These are phyloP conservation scores for Ormia ochracea DNA, from an alignment of 2,888 invertebrate genomes.

Conservation along the genomic window DNA sequence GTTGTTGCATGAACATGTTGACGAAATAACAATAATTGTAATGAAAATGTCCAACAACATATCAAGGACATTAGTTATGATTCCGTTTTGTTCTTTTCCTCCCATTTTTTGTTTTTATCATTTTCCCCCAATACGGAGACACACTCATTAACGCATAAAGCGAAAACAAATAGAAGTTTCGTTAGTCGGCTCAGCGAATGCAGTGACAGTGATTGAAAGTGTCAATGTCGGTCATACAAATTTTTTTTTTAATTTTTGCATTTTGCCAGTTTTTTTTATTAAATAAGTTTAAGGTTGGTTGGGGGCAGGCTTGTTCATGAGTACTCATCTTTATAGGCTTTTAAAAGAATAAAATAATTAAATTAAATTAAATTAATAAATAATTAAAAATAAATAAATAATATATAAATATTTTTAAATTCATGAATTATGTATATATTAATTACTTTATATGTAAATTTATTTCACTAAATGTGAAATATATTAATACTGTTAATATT, in stretches of 20 bases:
- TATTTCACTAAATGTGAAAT: no score
- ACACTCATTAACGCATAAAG: background rate
- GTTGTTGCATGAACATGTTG: slow-evolving; percentile 8
- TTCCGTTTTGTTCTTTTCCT: slow-evolving; percentile 4
- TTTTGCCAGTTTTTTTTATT: background rate
- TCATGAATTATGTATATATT: no score
- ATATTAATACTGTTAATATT: no score
- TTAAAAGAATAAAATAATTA: no score
- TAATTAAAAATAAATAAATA: no score
- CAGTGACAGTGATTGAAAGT: slow-evolving; percentile 34
- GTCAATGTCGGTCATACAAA: slow-evolving; percentile 34
- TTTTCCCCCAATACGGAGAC: background rate
- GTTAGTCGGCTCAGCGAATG: background rate
- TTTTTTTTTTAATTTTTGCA: background rate
- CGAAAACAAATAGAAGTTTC: background rate
- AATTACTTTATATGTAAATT: no score
- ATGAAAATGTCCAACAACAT: slow-evolving; percentile 21
- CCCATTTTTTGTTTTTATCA: background rate
- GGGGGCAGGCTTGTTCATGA: no score
- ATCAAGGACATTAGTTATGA: slow-evolving; percentile 49
- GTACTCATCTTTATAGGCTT: no score
- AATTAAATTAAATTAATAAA: no score
- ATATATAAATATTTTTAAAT: no score
- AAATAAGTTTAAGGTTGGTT: no score
- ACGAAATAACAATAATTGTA: slow-evolving; percentile 26